A percentile compares a stretch with the other conserved stretches of the same genome.
These are phyloP conservation scores for Penaeus japonicus DNA, from an alignment of 1,140 invertebrate species.

Conservation along the genomic window DNA sequence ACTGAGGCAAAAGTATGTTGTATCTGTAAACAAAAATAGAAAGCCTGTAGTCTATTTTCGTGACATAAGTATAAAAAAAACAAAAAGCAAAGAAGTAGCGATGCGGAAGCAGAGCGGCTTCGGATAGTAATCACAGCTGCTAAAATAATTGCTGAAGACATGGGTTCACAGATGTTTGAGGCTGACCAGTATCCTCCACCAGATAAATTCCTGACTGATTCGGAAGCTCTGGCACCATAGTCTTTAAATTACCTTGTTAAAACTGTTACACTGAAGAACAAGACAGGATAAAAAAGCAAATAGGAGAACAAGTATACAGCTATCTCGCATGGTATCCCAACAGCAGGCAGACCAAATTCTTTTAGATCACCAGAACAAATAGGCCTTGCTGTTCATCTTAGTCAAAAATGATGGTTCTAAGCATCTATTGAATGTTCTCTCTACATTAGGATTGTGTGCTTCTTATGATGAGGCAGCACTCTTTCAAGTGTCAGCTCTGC, in stretches of 20 bases:
- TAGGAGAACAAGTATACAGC: background rate
- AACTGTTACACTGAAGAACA: background rate
- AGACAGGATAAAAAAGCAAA: background rate
- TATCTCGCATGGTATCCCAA: background rate
- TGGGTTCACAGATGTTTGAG: background rate
- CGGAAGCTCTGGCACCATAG: too few relatives aligned
- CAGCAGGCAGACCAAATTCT: background rate
- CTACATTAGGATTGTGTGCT: background rate
- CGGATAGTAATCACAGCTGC: background rate
- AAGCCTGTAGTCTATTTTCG: background rate
- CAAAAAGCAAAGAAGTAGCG: background rate
- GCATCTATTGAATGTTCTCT: background rate
- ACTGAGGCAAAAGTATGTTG: background rate
- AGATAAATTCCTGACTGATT: background rate
- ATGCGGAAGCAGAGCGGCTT: background rate
- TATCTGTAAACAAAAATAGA: background rate
- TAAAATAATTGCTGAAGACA: slow-evolving; percentile 1
- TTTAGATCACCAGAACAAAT: background rate
- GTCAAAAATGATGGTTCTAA: background rate
- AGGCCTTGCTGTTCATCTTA: background rate
- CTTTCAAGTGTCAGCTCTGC: too few relatives aligned
- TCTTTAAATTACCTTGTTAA: too few relatives aligned
- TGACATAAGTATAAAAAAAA: background rate
- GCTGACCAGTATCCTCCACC: background rate
- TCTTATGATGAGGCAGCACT: background rate